Evolutionary conservation across 1,140 invertebrate species (phyloP), one percentile per base, ranked within the genome.

Genomic region (Drosophila subpulchrella): DNA sequence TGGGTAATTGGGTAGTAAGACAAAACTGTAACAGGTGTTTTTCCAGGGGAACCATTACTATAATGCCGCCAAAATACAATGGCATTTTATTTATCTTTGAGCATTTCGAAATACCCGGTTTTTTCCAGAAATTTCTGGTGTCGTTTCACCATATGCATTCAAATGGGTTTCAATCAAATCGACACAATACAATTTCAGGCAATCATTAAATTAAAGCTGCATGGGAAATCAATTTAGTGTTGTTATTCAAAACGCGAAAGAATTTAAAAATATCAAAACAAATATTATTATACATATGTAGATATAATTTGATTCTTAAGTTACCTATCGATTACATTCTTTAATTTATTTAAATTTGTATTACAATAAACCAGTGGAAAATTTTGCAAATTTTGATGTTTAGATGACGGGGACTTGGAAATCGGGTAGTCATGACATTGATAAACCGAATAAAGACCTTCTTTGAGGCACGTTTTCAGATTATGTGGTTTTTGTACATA

Each of bases 121-220:
- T 63, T 36, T 36, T 46, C 56, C 30, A 36, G 56, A 60, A 17
- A 46, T 27, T 63, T 36, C 41, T 57, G 32, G 39, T 17, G 24
- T 6, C 27, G 1, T 41, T 60, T 60, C 15, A 11, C n/a, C 32
- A 10, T 34, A 0, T 63, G 38, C 61, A 63, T 44, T 36, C 13
- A 32, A 47, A 58, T 63, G 11, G 32, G 7, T 24, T 7, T 8
- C 56, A 63, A 63, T 63, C n/a, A 61, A 63, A 62, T 57, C 41
- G 59, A 57, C 2, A 20, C 53, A 62, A 57, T 57, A 15, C 30
- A 58, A 56, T 60, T 60, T 12, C 13, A 60, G 30, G 3, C n/a
- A 59, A 44, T 63, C 60, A 63, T 60, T 63, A 24, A 59, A 27
- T 62, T 41, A 62, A 41, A 32, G 17, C 20, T 63, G 50, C 55